Base-by-base conservation (phyloP, 2,113 vertebrate genomes). In the Bucco capensis region DNA sequence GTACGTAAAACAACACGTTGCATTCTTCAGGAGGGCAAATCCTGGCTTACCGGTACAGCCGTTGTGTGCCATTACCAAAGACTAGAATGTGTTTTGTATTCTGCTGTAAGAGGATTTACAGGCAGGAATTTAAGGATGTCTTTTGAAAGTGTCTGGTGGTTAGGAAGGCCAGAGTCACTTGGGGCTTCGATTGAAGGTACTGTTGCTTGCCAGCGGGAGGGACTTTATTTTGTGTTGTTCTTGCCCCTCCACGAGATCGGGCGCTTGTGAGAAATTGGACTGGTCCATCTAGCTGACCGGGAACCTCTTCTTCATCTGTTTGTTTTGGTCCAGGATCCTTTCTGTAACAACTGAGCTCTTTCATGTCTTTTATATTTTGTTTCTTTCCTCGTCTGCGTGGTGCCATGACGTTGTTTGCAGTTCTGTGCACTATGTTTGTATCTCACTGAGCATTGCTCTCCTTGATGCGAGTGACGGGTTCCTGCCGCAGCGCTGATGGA, bases 371-470 rank as follows among this genome's bases (percentile, higher is more conserved):
- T 24, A 4, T n/a, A n/a, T 12, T 44, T 57, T 24, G 21, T 44
- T 93, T 81, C 17, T 44, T 65, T 57, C 10, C 21, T 42, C 1
- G 1, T 50, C 47, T 0, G 0, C 19, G 0, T 0, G 2, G 21
- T 38, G 6, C 28, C 0, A 5, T 19, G 60, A 42, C 54, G 83
- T 60, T 22, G 5, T 35, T 83, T 3, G 3, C 53, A 22, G 46
- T 49, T 75, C 12, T 0, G 0, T 23, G 24, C 0, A 0, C 56
- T 38, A 0, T 0, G 1, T 18, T 14, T n/a, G 14, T 65, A 5
- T 47, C 25, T 65, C 0, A 0, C n/a, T 4, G 23, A 60, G 74
- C n/a, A 38, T n/a, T 0, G 1, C 33, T 78, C 67, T 88, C 17
- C 56, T 74, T 0, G 1, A 33, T 31, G 76, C 0, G 1, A 44